Conservation (phyloP, 37 sponge, comb jelly and placozoan genomes). For the Eunapius fragilis region DNA sequence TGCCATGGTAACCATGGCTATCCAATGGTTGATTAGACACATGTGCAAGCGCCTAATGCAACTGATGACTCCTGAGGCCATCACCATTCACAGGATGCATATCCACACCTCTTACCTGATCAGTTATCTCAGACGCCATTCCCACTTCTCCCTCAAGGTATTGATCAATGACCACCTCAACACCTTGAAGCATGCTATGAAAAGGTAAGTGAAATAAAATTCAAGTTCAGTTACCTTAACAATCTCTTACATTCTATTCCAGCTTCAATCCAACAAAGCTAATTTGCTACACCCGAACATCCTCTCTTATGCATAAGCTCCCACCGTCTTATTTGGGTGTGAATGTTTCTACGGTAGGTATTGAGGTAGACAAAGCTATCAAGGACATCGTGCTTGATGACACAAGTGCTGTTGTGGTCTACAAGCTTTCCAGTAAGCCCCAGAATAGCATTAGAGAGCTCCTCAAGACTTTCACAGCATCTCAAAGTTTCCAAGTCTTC, state of each 20-base stretch:
- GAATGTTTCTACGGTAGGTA: not conserved
- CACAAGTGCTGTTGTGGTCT: constrained; percentile 18
- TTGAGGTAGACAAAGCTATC: not conserved
- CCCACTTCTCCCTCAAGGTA: constrained; percentile 82
- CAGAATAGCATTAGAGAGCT: constrained; percentile 38
- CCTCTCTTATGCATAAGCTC: constrained; percentile 65
- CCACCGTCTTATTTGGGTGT: constrained; percentile 33
- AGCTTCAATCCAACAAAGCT: constrained; percentile 49
- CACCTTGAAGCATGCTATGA: not conserved
- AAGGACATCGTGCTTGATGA: constrained; percentile 19
- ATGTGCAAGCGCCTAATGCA: constrained; percentile 72
- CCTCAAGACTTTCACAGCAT: constrained; percentile 41
- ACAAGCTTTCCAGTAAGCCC: constrained; percentile 61
- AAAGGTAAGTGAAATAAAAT: not conserved
- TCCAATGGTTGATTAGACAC: constrained; percentile 67
- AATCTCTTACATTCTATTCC: not conserved
- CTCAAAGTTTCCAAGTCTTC: constrained; percentile 2
- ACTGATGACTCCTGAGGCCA: constrained; percentile 75
- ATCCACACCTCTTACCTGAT: constrained; percentile 61
- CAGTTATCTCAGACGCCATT: constrained; percentile 77
- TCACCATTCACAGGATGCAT: constrained; percentile 51
- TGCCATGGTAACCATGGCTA: constrained; percentile 38
- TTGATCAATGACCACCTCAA: constrained; percentile 35
- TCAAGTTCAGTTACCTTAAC: not conserved
- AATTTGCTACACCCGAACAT: constrained; percentile 77